Conservation (phyloP, 2,888 invertebrate species). For the Drosophila robusta region DNA sequence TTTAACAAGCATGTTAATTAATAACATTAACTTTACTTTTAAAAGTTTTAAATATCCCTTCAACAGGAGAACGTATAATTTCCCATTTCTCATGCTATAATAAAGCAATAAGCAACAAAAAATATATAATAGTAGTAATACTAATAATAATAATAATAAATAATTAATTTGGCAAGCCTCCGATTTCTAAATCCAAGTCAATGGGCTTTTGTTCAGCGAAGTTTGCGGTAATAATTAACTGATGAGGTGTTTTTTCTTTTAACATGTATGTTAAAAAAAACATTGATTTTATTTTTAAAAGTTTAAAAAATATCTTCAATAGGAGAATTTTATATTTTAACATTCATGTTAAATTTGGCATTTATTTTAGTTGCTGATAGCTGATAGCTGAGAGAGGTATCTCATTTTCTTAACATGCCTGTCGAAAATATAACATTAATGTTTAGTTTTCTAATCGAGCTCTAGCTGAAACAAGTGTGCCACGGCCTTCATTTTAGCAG, state of each 20-base stretch:
- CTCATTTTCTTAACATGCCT: neutral
- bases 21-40: neutral
- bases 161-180: constrained; percentile 48
- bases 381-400: neutral
- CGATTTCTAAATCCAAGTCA: constrained; percentile 31
- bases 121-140: no score
- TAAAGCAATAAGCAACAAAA: no score
- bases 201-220: neutral
- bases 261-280: neutral
- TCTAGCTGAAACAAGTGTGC: neutral
- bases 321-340: no score
- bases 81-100: no score
- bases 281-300: neutral
- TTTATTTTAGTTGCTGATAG: no score
- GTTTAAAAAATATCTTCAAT: no score
- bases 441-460: neutral
- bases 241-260: neutral
- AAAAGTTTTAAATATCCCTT: no score
- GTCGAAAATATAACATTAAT: constrained; percentile 1
- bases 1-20: neutral
- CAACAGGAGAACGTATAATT: no score
- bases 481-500: neutral
- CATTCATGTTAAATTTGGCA: no score
- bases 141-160: no score
- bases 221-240: constrained; percentile 28